A percentile compares a stretch with the other conserved stretches of the same genome.
Evolutionary conservation across 2,797 vertebrate genomes (phyloP).

Genomic region (Picus viridis): DNA sequence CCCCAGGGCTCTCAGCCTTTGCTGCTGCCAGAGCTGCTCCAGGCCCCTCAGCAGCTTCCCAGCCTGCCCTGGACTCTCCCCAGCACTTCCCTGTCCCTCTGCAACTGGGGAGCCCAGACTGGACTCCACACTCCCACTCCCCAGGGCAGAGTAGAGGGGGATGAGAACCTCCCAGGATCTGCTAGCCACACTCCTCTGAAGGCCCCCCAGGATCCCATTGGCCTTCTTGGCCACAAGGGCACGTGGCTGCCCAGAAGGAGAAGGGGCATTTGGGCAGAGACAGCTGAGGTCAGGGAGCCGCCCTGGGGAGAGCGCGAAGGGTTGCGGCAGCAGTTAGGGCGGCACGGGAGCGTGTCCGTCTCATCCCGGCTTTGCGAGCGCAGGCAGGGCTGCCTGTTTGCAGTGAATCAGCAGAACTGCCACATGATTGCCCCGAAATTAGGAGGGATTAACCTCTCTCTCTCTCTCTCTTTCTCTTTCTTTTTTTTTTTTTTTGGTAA

Average conservation of each 20-base stretch:
- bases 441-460: constrained; percentile 39
- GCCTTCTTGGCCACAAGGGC: too few relatives aligned
- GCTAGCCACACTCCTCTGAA: too few relatives aligned
- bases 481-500: background rate
- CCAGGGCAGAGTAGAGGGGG: too few relatives aligned
- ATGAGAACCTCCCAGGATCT: too few relatives aligned
- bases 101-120: too few relatives aligned
- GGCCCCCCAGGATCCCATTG: too few relatives aligned
- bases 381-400: background rate
- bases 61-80: too few relatives aligned
- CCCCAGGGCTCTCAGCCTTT: too few relatives aligned
- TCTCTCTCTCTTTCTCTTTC: background rate
- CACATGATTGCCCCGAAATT: constrained; percentile 37
- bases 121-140: too few relatives aligned
- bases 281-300: constrained; percentile 3
- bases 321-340: background rate
- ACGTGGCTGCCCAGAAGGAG: background rate
- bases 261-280: background rate
- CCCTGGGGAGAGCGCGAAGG: background rate
- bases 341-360: background rate
- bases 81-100: too few relatives aligned
- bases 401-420: constrained; percentile 52
- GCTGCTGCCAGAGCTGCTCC: too few relatives aligned
- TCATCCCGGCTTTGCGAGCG: background rate
- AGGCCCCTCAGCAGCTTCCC: too few relatives aligned